These are phyloP conservation scores for Ophion slaviceki DNA, from an alignment of 2,888 invertebrate species.

Conservation along the genomic window DNA sequence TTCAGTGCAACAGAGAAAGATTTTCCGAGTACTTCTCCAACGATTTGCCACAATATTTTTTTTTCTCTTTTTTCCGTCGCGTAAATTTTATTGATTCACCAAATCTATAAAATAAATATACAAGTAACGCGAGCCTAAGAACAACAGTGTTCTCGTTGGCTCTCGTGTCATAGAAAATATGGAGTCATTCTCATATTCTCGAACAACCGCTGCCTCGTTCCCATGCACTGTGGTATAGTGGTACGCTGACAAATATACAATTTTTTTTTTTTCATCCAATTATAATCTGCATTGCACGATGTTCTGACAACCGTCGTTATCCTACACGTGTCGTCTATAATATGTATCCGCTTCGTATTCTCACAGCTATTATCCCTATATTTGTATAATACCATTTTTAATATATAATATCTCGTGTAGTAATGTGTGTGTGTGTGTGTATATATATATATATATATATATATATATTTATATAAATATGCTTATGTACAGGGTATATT, in stretches of 20 bases:
- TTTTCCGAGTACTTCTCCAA: too few relatives aligned
- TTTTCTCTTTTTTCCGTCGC: slow-evolving; percentile 25
- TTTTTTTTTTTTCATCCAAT: slow-evolving; percentile 24
- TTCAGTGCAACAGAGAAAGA: too few relatives aligned
- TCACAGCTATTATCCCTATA: slow-evolving; percentile 57
- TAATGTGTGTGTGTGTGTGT: slow-evolving; percentile 53
- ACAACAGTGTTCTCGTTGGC: slow-evolving; percentile 22
- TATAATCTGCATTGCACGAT: slow-evolving; percentile 52
- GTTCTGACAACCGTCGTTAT: slow-evolving; percentile 32
- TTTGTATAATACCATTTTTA: slow-evolving; percentile 50
- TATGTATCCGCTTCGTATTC: slow-evolving; percentile 25
- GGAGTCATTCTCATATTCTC: slow-evolving; percentile 17
- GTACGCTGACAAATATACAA: slow-evolving; percentile 30
- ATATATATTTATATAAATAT: slow-evolving; percentile 54
- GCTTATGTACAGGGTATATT: slow-evolving; percentile 61
- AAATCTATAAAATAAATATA: slow-evolving; percentile 64
- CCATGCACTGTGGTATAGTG: background rate
- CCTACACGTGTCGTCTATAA: slow-evolving; percentile 35
- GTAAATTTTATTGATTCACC: slow-evolving; percentile 64
- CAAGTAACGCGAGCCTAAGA: slow-evolving; percentile 58
- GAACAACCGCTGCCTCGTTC: slow-evolving; percentile 22
- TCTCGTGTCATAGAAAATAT: slow-evolving; percentile 18
- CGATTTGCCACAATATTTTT: background rate
- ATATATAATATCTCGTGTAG: slow-evolving; percentile 37
- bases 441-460: slow-evolving; percentile 47